Percentiles rank a stretch among this genome's conserved stretches.
Conservation (phyloP, 64 coral and sea anemone species). For the Stylophora pistillata region DNA sequence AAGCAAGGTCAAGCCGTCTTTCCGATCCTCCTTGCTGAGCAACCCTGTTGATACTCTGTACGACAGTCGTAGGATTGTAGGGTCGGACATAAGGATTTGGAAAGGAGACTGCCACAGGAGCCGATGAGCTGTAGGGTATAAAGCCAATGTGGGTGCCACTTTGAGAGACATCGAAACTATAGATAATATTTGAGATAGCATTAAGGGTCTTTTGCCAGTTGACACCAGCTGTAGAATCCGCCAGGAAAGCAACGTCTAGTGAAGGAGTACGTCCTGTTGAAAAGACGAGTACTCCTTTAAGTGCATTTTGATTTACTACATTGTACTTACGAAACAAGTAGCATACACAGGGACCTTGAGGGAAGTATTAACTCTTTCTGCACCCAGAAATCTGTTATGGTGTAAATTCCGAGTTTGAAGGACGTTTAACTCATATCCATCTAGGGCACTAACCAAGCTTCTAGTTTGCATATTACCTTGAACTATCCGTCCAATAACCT, state of each 20-base stretch:
- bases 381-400: too few species aligned
- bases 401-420: too few species aligned
- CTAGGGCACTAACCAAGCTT: too few species aligned
- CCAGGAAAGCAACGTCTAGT: constrained; percentile 73
- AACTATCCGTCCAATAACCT: not conserved
- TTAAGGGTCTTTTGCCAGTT: constrained; percentile 64
- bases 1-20: constrained; percentile 53
- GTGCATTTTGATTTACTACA: not conserved
- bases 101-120: constrained; percentile 57
- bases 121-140: constrained; percentile 54
- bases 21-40: constrained; percentile 11
- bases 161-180: constrained; percentile 70
- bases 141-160: constrained; percentile 77
- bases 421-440: too few species aligned
- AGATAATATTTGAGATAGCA: constrained; percentile 45
- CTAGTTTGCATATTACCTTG: not conserved
- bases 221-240: constrained; percentile 66
- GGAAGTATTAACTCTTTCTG: too few species aligned
- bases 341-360: too few species aligned
- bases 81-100: constrained; percentile 32
- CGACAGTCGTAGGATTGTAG: constrained; percentile 43
- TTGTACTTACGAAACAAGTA: too few species aligned
- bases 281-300: not conserved
- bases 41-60: constrained; percentile 47
- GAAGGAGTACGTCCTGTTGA: constrained; percentile 24